Conservation (phyloP, 2,888 invertebrate genomes). For the Oxyscelio sp. region DNA sequence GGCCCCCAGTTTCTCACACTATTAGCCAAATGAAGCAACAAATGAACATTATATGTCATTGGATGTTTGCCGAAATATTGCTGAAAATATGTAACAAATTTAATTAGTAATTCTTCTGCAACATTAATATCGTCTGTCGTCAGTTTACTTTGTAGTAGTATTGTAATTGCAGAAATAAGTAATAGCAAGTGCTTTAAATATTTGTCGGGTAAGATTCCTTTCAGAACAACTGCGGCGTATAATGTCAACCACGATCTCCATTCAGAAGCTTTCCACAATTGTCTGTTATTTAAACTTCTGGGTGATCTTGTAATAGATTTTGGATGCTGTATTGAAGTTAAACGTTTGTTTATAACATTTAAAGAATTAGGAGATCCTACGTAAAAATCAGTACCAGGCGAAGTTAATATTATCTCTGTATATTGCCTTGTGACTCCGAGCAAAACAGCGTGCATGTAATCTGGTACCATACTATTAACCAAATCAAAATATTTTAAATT, state of each 20-base stretch:
- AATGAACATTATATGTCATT: not conserved
- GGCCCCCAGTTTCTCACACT: not conserved
- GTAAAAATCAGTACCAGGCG: not conserved
- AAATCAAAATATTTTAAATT: not conserved
- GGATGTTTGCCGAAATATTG: not conserved
- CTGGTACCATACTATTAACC: not conserved
- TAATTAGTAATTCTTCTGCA: not conserved
- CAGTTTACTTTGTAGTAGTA: not conserved
- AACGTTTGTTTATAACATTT: not conserved
- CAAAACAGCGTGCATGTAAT: not conserved
- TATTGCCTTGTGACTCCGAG: not conserved
- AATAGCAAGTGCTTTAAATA: not conserved
- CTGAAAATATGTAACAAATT: not conserved
- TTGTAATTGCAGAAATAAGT: not conserved
- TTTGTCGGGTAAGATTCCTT: not conserved
- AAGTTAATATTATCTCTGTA: not conserved
- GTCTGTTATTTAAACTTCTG: not conserved
- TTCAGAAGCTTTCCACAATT: not conserved
- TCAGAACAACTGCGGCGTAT: not conserved
- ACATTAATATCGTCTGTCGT: not conserved
- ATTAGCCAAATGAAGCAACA: not conserved
- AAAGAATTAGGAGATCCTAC: not conserved
- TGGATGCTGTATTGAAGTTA: not conserved
- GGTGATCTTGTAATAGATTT: not conserved
- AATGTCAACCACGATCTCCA: not conserved